These are phyloP conservation scores for Proales similis DNA, from an alignment of 1,140 invertebrate species.

Conservation along the genomic window DNA sequence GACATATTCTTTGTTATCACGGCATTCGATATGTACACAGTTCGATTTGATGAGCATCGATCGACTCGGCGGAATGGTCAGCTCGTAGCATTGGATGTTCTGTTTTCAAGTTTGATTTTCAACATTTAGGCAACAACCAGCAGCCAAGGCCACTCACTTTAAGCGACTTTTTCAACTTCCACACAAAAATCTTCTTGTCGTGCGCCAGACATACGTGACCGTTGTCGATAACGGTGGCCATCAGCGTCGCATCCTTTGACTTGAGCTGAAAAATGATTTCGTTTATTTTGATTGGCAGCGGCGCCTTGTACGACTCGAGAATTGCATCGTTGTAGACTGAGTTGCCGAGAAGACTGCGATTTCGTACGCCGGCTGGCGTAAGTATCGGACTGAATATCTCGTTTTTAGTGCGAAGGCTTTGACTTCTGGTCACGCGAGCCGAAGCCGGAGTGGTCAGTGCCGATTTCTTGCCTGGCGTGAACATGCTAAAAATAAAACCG, in stretches of 20 bases:
- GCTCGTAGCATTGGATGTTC: constrained; percentile 35
- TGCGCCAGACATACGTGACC: constrained; percentile 23
- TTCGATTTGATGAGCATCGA: constrained; percentile 31
- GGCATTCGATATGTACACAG: constrained; percentile 29
- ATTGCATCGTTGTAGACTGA: constrained; percentile 35
- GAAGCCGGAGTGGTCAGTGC: background rate
- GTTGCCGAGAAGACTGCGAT: constrained; percentile 2
- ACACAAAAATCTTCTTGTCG: constrained; percentile 24
- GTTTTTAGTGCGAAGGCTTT: constrained; percentile 21
- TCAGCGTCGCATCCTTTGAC: constrained; percentile 3
- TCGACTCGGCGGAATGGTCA: constrained; percentile 7
- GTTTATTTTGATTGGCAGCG: constrained; percentile 31
- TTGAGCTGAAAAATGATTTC: constrained; percentile 32
- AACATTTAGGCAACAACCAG: no score
- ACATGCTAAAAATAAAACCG: constrained; percentile 14
- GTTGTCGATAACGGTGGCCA: constrained; percentile 21
- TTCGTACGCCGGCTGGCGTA: constrained; percentile 9
- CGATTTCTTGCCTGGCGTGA: constrained; percentile 20
- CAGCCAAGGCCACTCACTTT: no score
- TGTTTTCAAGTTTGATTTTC: background rate
- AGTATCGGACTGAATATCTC: constrained; percentile 20
- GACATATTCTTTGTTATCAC: constrained; percentile 35
- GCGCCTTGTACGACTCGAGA: constrained; percentile 23
- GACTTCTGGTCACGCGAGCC: constrained; percentile 10
- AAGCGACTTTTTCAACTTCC: constrained; percentile 37